Conservation (phyloP, 2,888 invertebrate species). For the Lamellibrachia satsuma region DNA sequence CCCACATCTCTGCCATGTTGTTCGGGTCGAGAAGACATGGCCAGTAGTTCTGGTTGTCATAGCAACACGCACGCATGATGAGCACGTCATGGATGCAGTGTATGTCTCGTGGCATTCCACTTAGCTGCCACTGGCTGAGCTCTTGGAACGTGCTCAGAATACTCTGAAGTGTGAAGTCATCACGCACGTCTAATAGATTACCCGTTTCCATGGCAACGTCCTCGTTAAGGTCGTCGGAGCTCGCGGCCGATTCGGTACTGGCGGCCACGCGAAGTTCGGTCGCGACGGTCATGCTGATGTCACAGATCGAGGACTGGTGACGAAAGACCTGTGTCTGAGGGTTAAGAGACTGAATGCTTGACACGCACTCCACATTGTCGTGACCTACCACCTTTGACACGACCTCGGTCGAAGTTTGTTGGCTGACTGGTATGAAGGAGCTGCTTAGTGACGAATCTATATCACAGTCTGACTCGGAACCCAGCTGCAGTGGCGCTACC, state of each 20-base stretch:
- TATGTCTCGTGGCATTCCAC: slow-evolving; percentile 56
- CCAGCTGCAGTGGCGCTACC: not conserved
- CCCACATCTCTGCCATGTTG: slow-evolving; percentile 61
- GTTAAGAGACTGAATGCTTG: not conserved
- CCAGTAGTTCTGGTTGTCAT: slow-evolving; percentile 59
- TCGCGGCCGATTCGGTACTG: not conserved
- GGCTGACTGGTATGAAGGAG: not conserved
- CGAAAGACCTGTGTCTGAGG: slow-evolving; percentile 30
- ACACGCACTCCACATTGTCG: not conserved
- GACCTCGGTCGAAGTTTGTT: not conserved
- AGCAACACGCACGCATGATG: slow-evolving; percentile 54
- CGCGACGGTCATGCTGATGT: slow-evolving; percentile 29
- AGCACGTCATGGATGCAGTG: slow-evolving; percentile 62
- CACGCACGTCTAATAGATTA: slow-evolving; percentile 48
- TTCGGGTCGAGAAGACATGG: slow-evolving; percentile 63
- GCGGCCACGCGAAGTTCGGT: slow-evolving; percentile 30
- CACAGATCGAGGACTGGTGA: slow-evolving; percentile 37
- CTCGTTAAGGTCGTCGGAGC: not conserved
- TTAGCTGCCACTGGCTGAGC: slow-evolving; percentile 58
- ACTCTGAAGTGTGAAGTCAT: slow-evolving; percentile 51
- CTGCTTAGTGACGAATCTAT: not conserved
- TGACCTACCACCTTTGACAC: not conserved
- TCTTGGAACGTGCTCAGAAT: slow-evolving; percentile 60
- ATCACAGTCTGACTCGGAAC: not conserved
- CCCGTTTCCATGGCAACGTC: not conserved